Base-by-base conservation (phyloP, 2,888 invertebrate genomes). In the Parthenolecanium corni region DNA sequence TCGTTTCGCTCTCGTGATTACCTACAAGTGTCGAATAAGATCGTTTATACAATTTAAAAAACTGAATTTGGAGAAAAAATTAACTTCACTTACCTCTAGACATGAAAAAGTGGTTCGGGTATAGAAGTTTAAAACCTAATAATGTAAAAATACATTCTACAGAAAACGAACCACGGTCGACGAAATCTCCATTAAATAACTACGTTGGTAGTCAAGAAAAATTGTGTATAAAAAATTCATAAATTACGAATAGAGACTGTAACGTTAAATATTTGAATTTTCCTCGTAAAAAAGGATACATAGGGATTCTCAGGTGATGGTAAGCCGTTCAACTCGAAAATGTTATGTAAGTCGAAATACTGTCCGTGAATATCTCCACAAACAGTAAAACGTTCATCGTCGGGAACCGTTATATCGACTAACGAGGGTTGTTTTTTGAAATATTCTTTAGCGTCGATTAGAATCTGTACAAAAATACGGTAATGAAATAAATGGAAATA, bases 291-390 rank as follows among this genome's bases (percentile, higher is more conserved):
- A 31, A 72, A 77, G 77, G 78, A 77, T 81, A 86, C 84, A 77
- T 96, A 98, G 58, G 97, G 97, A 78, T 99, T 98, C 25, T 82
- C 83, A 73, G 87, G 83, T 0, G 94, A 93, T 6, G 98, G 98
- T 65, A 91, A 76, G n/a, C 96, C 97, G 73, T 98, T 98, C 67
- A 96, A 79, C 70, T 91, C 81, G 76, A 98, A 98, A 71, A 99
- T 94, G 75, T 98, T 95, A 82, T 96, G 83, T 66, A 99, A 79
- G 77, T 98, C 98, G 73, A 93, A 99, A 79, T 84, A 99, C 76
- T 99, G 98, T 62, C 98, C 98, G 73, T 99, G 98, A 68, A 98
- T 91, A 75, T 98, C 97, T 12, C 97, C 97, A 74, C 97, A 98
- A 56, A 98, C 89, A 46, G 97, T 98, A 75, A 98, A 97, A 76